phyloP scores from a whole-genome alignment of 64 coral and sea anemone genomes.

The Astreopora myriophthalma region DNA sequence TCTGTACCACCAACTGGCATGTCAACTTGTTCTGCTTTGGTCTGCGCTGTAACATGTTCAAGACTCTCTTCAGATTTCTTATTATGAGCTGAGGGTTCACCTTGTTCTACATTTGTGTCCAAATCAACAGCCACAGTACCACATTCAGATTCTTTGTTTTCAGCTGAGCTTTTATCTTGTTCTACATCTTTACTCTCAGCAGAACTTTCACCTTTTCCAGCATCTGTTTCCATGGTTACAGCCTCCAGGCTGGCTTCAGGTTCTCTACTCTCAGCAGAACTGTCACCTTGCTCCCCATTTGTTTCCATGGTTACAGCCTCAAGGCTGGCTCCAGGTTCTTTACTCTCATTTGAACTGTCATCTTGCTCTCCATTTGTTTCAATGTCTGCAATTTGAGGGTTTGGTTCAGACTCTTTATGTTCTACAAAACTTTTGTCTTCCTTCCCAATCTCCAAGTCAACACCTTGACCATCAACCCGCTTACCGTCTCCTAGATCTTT shows the following conservation, averaged over 20 bases:
- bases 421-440: neutral
- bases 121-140: neutral
- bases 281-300: neutral
- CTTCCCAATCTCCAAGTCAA: neutral
- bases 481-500: neutral
- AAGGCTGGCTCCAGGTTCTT: neutral
- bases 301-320: neutral
- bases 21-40: neutral
- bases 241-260: neutral
- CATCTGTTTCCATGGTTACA: neutral
- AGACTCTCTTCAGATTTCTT: neutral
- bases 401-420: neutral
- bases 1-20: neutral
- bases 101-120: neutral
- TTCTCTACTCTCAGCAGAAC: neutral
- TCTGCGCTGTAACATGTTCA: neutral
- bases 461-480: neutral
- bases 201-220: neutral
- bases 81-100: neutral
- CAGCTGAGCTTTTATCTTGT: neutral
- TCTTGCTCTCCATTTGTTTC: neutral
- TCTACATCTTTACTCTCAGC: neutral
- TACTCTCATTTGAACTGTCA: neutral
- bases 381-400: neutral
- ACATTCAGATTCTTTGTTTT: neutral